Evolutionary conservation across 2,888 invertebrate genomes (phyloP), one percentile per base, ranked within the genome.

Genomic region (Boloria euphrosyne): DNA sequence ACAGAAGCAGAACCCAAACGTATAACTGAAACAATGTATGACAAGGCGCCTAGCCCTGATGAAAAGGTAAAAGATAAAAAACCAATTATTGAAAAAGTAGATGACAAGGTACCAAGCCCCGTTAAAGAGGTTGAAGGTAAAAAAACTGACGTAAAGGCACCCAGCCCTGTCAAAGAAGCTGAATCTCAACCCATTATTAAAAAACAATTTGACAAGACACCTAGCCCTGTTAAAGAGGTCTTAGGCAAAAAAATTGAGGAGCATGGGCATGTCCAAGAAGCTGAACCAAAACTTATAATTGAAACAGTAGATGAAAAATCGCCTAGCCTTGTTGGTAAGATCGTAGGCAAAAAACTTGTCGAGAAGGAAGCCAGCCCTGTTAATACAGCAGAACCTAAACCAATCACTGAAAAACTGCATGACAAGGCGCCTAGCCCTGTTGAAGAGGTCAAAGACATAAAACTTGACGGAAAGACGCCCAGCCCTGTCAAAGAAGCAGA

Each of bases 391-490:
- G 52, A 18, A 10, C 52, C 63, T 18, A 5, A 38, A 7, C 27
- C 47, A 1, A n/a, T 22, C 13, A 0, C 47, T 7, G 55, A 43
- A n/a, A 51, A 57, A 57, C 6, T 16, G 1, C 13, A 7, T 4
- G 71, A 74, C 0, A 75, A 75, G 38, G 53, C 22, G 4, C 55
- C 63, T 4, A 69, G 64, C 61, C 68, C 63, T 6, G 3, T 22
- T 22, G 3, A 22, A 22, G 22, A 22, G 22, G 38, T n/a, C 31
- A 38, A 53, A 62, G 49, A 65, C 4, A 61, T 31, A 27, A 31
- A 31, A 31, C 31, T 6, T 22, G 22, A 46, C 38, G 57, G 16
- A 0, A 71, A 66, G 14, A 31, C 46, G 13, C 62, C 63, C 6
- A 73, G 68, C 18, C 60, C 67, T 0, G 38, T 66, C 0, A 43